phyloP scores from a whole-genome alignment of 2,113 vertebrate genomes.

The Zonotrichia leucophrys region DNA sequence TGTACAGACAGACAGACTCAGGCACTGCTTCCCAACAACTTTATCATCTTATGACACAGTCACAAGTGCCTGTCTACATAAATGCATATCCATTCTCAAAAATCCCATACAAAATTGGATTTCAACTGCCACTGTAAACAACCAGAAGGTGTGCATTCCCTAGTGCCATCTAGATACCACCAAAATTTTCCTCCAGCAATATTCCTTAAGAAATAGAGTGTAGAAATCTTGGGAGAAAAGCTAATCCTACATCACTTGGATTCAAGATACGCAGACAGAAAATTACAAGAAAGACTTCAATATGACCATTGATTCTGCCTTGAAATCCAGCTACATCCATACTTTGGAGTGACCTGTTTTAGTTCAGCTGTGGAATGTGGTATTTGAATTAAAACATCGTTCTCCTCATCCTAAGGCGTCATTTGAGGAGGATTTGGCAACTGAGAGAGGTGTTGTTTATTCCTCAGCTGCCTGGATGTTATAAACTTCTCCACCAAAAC shows the following conservation, averaged over 20 bases:
- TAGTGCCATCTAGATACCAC: background rate
- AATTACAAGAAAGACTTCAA: background rate
- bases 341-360: background rate
- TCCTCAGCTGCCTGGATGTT: background rate
- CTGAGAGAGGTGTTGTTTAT: background rate
- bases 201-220: background rate
- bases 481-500: slow-evolving; percentile 27
- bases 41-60: background rate
- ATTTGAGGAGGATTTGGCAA: slow-evolving; percentile 11
- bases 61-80: background rate
- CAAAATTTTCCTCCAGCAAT: background rate
- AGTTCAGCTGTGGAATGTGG: background rate
- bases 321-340: background rate
- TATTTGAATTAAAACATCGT: background rate
- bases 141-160: background rate
- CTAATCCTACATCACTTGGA: background rate
- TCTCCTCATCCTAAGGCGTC: background rate
- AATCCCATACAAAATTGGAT: background rate
- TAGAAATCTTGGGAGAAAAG: background rate
- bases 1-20: background rate
- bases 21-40: background rate
- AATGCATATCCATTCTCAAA: background rate
- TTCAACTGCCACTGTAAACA: background rate
- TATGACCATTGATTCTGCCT: background rate
- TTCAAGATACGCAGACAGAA: background rate